Evolutionary conservation across 2,888 invertebrate species (phyloP), one percentile per base, ranked within the genome.

Genomic region (Mesochorus sp.): DNA sequence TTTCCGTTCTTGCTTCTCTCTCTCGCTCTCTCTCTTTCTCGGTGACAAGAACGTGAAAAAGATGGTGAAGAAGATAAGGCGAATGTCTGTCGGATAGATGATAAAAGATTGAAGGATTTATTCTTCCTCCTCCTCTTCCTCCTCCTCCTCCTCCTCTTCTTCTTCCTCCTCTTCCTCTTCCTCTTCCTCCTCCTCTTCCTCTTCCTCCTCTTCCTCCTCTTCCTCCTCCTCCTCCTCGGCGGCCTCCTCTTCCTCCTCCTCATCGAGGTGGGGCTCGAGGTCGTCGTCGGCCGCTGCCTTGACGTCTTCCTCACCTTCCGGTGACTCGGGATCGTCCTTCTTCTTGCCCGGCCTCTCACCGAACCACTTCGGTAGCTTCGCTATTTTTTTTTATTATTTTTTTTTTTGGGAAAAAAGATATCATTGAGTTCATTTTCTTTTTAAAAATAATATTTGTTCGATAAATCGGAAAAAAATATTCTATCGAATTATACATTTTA

Each of bases 301-400:
- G 89, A 95, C 95, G 91, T 96, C 96, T 89, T 97, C 97, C 91
- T 97, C 97, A 86, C 97, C 97, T 88, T 97, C 97, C 81, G 97
- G 97, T 88, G 97, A 96, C 85, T 97, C 97, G 83, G 95, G 95
- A 83, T 96, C 97, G 83, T 96, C 97, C 91, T 95, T 92, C 94
- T 97, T 97, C 92, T 97, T 97, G 94, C 97, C 97, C 85, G 97
- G 97, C 92, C 97, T 94, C 93, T 97, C 97, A 88, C 97, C 97
- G 94, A 97, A 97, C 97, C 97, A 97, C 92, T 97, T 97, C 88
- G 97, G 97, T 92, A 97, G 93, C 94, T 96, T 95, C 93, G 97
- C 97, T 97, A 91, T 89, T 80, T 51, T 51, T 74, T 67, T 72
- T 67, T 68, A n/a, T n/a, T n/a, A n/a, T 75, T 71, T 77, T 59